Conservation (phyloP, 2,888 invertebrate species). For the Drosophila rellima region DNA sequence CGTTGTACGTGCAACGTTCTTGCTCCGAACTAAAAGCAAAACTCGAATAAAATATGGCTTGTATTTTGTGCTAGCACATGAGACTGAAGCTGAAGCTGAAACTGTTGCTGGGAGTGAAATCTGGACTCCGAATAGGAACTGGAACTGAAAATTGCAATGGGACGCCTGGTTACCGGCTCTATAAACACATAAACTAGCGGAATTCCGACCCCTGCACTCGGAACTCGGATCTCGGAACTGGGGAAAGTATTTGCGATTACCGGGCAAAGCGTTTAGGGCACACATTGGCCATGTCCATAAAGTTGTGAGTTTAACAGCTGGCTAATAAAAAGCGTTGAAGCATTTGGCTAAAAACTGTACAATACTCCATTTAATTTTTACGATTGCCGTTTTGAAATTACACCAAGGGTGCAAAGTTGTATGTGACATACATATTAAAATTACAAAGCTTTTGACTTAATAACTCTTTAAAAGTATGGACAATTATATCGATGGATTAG, state of each 20-base stretch:
- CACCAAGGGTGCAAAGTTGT: neutral
- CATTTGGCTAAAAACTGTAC: constrained; percentile 33
- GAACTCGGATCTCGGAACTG: constrained; percentile 36
- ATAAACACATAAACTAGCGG: constrained; percentile 52
- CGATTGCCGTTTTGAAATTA: constrained; percentile 18
- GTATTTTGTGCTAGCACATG: constrained; percentile 61
- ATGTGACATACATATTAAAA: neutral
- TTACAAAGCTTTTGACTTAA: neutral
- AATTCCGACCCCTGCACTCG: constrained; percentile 42
- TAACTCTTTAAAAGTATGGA: neutral
- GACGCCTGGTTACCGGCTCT: constrained; percentile 31
- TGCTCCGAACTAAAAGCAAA: constrained; percentile 33
- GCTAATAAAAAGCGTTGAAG: constrained; percentile 49
- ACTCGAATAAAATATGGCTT: constrained; percentile 65
- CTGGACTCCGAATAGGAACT: constrained; percentile 5
- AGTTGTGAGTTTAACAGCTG: constrained; percentile 59
- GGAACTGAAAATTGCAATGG: constrained; percentile 12
- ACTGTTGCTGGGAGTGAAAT: neutral
- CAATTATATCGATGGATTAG: neutral
- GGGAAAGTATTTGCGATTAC: constrained; percentile 55
- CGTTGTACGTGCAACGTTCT: constrained; percentile 35
- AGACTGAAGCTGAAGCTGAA: constrained; percentile 18
- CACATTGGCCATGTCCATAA: constrained; percentile 65
- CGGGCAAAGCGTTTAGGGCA: constrained; percentile 64
- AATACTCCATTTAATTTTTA: constrained; percentile 2